These are phyloP conservation scores for Toxonevra muliebris DNA, from an alignment of 2,888 invertebrate genomes.

Conservation along the genomic window DNA sequence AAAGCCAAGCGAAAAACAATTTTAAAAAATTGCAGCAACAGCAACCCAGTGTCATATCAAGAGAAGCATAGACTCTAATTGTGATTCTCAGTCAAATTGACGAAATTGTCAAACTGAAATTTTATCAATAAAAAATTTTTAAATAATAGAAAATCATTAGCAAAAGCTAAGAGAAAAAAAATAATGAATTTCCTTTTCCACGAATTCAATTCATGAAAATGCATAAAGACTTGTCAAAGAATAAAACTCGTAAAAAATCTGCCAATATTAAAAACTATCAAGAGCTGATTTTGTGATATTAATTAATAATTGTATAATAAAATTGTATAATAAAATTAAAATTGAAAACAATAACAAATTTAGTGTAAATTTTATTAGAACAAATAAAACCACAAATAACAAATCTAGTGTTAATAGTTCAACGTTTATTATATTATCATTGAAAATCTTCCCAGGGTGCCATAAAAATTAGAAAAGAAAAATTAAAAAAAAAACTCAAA, in stretches of 20 bases:
- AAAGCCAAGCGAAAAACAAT: too few relatives aligned
- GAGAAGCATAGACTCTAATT: too few relatives aligned
- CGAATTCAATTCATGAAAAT: conserved; percentile 56
- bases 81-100: too few relatives aligned
- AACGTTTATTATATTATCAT: background rate
- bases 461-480: conserved; percentile 38
- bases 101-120: too few relatives aligned
- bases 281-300: conserved; percentile 52
- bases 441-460: conserved; percentile 43
- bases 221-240: conserved; percentile 61
- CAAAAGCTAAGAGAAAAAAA: background rate
- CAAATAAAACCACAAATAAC: background rate
- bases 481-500: too few relatives aligned
- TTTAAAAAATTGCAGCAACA: too few relatives aligned
- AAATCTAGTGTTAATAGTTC: conserved; percentile 1
- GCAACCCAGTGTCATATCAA: too few relatives aligned
- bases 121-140: too few relatives aligned
- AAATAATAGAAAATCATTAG: too few relatives aligned
- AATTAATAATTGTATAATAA: conserved; percentile 18
- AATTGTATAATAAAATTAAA: conserved; percentile 25
- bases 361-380: conserved; percentile 21
- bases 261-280: conserved; percentile 29
- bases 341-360: conserved; percentile 25
- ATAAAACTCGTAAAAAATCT: conserved; percentile 58
- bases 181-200: conserved; percentile 39